These are phyloP conservation scores for Eupeodes luniger DNA, from an alignment of 2,888 invertebrate genomes.

Conservation along the genomic window DNA sequence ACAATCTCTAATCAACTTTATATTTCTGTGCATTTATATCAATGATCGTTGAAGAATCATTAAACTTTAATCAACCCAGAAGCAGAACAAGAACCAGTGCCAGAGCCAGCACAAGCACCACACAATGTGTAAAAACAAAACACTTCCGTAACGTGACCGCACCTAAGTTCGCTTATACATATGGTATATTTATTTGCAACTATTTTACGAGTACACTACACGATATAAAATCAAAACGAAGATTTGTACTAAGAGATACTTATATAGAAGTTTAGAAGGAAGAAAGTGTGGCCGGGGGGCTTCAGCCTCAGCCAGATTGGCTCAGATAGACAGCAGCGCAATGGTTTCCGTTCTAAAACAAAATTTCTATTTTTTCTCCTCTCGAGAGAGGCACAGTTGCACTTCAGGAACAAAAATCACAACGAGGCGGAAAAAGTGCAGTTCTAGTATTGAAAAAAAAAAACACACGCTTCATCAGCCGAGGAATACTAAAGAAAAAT, in stretches of 20 bases:
- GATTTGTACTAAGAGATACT: conserved; percentile 17
- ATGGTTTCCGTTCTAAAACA: conserved; percentile 67
- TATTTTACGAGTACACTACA: conserved; percentile 66
- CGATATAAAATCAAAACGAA: conserved; percentile 61
- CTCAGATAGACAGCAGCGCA: conserved; percentile 13
- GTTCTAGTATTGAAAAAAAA: conserved; percentile 6
- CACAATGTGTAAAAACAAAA: conserved; percentile 54
- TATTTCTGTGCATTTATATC: neutral
- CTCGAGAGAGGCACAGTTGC: conserved; percentile 28
- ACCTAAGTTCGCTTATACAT: conserved; percentile 58
- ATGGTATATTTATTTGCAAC: conserved; percentile 33
- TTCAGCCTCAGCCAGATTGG: neutral
- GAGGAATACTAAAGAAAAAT: neutral
- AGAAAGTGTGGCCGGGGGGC: neutral
- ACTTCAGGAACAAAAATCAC: conserved; percentile 20
- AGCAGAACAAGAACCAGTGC: neutral
- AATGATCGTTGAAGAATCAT: conserved; percentile 62
- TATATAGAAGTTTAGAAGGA: neutral
- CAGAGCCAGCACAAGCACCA: neutral
- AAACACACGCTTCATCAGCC: neutral
- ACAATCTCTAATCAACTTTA: conserved; percentile 44
- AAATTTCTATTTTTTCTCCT: conserved; percentile 62
- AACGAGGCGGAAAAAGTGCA: conserved; percentile 32
- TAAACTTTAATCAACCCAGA: conserved; percentile 66
- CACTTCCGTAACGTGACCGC: conserved; percentile 74